These are phyloP conservation scores for Diploscapter pachys DNA, from an alignment of 1,140 invertebrate species.

Conservation along the genomic window DNA sequence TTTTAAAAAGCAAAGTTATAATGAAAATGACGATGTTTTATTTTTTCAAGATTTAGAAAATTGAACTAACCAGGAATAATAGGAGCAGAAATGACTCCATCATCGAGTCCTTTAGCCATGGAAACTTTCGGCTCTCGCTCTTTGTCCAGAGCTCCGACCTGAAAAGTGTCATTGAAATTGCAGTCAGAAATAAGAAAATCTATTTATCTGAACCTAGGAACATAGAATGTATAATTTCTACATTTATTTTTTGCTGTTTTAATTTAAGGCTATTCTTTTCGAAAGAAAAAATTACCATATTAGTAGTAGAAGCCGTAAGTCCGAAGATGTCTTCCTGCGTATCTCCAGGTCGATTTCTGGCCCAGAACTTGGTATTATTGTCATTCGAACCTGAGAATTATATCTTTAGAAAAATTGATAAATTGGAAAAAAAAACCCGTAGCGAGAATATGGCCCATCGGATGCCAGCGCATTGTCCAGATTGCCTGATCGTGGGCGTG, in stretches of 20 bases:
- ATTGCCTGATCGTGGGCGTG: slow-evolving; percentile 98
- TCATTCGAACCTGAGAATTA: slow-evolving; percentile 64
- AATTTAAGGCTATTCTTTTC: background rate
- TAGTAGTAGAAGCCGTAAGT: slow-evolving; percentile 56
- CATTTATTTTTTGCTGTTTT: no score
- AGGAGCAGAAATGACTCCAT: slow-evolving; percentile 5
- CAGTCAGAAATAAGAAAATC: background rate
- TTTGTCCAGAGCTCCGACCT: slow-evolving; percentile 27
- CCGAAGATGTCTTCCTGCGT: slow-evolving; percentile 80
- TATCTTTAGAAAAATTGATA: background rate
- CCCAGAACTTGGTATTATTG: slow-evolving; percentile 84
- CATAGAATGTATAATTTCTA: no score
- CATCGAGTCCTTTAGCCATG: background rate
- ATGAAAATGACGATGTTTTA: background rate
- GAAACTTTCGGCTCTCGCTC: slow-evolving; percentile 18
- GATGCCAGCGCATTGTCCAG: slow-evolving; percentile 98
- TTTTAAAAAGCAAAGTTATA: background rate
- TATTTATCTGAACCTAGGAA: no score
- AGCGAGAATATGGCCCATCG: slow-evolving; percentile 92
- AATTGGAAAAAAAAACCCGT: slow-evolving; percentile 14
- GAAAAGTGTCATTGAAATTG: background rate
- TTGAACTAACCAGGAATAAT: slow-evolving; percentile 1
- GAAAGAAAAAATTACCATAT: slow-evolving; percentile 7
- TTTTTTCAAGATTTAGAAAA: no score
- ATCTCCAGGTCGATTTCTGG: slow-evolving; percentile 93